Conservation (phyloP, 2,797 vertebrate species). For the Spheniscus humboldti region DNA sequence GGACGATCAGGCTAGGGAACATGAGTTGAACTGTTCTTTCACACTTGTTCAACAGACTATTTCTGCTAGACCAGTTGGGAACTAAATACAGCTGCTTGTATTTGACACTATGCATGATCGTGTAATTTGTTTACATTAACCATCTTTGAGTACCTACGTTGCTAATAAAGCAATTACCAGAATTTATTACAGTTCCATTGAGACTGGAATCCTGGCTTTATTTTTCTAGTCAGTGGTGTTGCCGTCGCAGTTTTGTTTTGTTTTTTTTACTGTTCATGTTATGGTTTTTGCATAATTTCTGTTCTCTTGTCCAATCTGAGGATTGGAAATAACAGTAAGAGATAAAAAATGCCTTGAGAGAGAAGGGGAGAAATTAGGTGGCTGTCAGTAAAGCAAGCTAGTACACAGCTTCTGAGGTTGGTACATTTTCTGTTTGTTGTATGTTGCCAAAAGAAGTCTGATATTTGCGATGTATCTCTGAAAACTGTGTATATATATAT, state of each 20-base stretch:
- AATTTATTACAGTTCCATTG: background rate
- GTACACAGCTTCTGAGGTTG: background rate
- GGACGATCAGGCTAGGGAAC: background rate
- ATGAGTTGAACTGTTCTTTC: background rate
- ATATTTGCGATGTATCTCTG: background rate
- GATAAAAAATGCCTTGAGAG: background rate
- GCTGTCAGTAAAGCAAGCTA: background rate
- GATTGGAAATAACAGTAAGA: background rate
- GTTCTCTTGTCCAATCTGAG: background rate
- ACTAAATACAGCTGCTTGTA: background rate
- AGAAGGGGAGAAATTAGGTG: background rate
- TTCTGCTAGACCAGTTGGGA: background rate
- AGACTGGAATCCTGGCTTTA: background rate
- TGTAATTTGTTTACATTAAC: background rate
- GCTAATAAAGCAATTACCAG: background rate
- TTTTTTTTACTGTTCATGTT: background rate
- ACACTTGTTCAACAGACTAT: background rate
- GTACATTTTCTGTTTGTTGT: background rate
- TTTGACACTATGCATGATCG: rapidly evolving
- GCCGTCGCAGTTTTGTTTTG: background rate
- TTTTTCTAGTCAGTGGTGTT: background rate
- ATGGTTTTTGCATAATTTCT: rapidly evolving
- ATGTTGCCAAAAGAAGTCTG: background rate
- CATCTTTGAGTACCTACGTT: background rate
- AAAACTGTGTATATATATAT: background rate